Evolutionary conservation across 2,888 invertebrate species (phyloP), one percentile per base, ranked within the genome.

Genomic region (Carterocephalus palaemon): DNA sequence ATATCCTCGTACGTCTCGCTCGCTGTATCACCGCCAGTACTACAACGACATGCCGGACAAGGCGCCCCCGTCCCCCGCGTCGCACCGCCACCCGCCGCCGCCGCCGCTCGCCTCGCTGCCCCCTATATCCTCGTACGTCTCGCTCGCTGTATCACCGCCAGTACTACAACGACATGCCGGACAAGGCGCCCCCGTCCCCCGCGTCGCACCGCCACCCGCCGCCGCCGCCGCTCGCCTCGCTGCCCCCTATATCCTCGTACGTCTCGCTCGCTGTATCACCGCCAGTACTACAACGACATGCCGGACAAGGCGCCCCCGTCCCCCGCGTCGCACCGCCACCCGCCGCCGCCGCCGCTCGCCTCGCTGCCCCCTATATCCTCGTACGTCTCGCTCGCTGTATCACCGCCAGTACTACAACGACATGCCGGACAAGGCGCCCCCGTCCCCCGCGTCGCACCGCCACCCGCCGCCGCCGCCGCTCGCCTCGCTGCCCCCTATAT

Each of bases 31-130:
- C 50, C 92, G 95, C 59, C 97, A 97, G 70, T 98, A 98, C 84
- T 98, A 98, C 84, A 98, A 98, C 82, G 98, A 98, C 88, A 89
- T 97, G 72, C 98, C 98, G 7, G 96, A 96, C 52, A 97, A 97
- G 87, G 90, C 95, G 48, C 96, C 97, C 39, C 96, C 97, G 1
- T 95, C 95, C 67, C 88, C 90, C 39, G 89, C 91, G 45, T 87
- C 71, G n/a, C 75, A 75, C 56, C 67, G 74, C n/a, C 80, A 78
- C 50, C 89, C 64, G 61, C 89, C 68, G 62, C 88, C 72, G 56
- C 86, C 68, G 61, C 88, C 72, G 55, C 84, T 70, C 60, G 83
- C 70, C 56, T 82, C 64, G 1, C 62, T 69, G 8, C 57, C 67
- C 4, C 70, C 76, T 6, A 60, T 75, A 50, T 70, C 70, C 3